Evolutionary conservation across 2,113 vertebrate species (phyloP).

Genomic region (Zosterops japonicus): DNA sequence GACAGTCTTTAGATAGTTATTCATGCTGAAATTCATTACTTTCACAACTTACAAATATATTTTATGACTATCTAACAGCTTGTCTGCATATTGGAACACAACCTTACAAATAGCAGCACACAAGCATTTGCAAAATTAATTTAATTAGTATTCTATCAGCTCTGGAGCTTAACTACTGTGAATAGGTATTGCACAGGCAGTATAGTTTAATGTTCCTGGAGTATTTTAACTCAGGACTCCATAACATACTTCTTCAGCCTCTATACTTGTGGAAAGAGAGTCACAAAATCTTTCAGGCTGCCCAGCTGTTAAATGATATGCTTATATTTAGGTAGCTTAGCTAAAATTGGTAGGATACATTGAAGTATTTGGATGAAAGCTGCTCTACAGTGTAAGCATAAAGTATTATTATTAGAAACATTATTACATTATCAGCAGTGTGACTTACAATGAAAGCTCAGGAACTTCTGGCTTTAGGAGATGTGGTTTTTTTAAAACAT

Average conservation of each 20-base stretch:
- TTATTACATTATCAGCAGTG: not conserved
- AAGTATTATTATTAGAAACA: constrained; percentile 4
- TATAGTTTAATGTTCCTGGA: constrained; percentile 22
- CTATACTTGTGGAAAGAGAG: not conserved
- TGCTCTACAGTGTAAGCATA: not conserved
- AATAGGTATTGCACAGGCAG: constrained; percentile 51
- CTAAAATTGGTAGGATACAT: not conserved
- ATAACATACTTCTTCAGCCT: not conserved
- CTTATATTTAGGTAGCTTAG: constrained; percentile 5
- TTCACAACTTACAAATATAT: constrained; percentile 46
- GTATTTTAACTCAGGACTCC: constrained; percentile 5
- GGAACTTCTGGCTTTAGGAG: constrained; percentile 8
- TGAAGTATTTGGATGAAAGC: constrained; percentile 16
- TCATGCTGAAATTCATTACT: constrained; percentile 53
- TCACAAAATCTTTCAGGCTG: constrained; percentile 4
- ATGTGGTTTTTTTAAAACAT: not conserved
- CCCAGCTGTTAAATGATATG: constrained; percentile 6
- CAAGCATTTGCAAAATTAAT: constrained; percentile 45
- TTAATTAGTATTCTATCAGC: constrained; percentile 51
- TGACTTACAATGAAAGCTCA: not conserved
- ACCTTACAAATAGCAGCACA: constrained; percentile 38
- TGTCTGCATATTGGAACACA: constrained; percentile 55
- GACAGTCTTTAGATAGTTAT: constrained; percentile 42
- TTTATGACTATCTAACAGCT: constrained; percentile 60
- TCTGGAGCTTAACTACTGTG: constrained; percentile 43